Percentiles rank a stretch among this genome's conserved stretches.
These are phyloP conservation scores for Hemaris fuciformis DNA, from an alignment of 2,888 invertebrate genomes.

Conservation along the genomic window DNA sequence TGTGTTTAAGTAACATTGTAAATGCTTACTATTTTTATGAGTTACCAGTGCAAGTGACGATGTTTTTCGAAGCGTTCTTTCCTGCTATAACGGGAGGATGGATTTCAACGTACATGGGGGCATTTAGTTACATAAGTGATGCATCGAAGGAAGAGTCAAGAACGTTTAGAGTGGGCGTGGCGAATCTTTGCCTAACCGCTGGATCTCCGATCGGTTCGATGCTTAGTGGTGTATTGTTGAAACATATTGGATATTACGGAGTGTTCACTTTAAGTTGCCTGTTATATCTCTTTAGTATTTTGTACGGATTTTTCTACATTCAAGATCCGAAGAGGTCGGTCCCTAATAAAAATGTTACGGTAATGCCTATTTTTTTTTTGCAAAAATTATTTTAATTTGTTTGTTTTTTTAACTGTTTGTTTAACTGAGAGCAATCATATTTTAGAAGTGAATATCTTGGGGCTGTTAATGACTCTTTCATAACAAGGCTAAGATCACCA, in stretches of 20 bases:
- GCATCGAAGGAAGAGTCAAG: slow-evolving; percentile 78
- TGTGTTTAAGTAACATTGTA: slow-evolving; percentile 71
- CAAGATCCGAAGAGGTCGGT: slow-evolving; percentile 54
- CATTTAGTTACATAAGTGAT: slow-evolving; percentile 83
- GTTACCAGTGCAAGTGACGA: slow-evolving; percentile 75
- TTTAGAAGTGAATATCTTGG: too few relatives aligned
- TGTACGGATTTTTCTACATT: slow-evolving; percentile 67
- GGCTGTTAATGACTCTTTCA: too few relatives aligned
- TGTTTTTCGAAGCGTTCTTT: slow-evolving; percentile 76
- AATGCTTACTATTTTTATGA: slow-evolving; percentile 80
- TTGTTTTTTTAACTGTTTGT: too few relatives aligned
- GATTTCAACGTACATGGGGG: slow-evolving; percentile 79
- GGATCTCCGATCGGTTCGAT: slow-evolving; percentile 68
- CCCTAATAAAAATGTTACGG: slow-evolving; percentile 39
- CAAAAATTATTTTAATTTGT: not conserved
- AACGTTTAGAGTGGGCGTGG: slow-evolving; percentile 83
- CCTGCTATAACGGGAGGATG: slow-evolving; percentile 79
- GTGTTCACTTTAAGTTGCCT: slow-evolving; percentile 68
- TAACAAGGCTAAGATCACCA: too few relatives aligned
- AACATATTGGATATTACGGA: slow-evolving; percentile 75
- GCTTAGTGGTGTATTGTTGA: slow-evolving; percentile 64
- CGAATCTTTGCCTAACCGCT: slow-evolving; percentile 66
- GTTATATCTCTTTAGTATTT: slow-evolving; percentile 64
- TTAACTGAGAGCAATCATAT: too few relatives aligned
- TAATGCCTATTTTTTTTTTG: slow-evolving; percentile 23